Percentiles rank a stretch among this genome's conserved stretches.
Evolutionary conservation across 2,888 invertebrate species (phyloP).

Genomic region (Pardosa pseudoannulata): DNA sequence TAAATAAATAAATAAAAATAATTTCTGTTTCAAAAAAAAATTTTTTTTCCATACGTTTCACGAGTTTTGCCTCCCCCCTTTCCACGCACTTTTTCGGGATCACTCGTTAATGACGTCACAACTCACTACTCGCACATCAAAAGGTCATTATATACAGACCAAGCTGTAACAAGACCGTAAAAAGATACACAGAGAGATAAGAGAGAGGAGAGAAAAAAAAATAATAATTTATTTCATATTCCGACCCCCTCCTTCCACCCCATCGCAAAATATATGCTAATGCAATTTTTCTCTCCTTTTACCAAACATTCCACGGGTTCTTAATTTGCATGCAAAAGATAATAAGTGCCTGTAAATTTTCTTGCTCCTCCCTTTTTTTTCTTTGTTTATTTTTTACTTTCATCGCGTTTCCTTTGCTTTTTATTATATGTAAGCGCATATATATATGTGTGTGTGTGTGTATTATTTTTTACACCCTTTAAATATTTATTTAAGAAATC

Average conservation of each 20-base stretch:
- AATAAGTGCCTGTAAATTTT: conserved; percentile 58
- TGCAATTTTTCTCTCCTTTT: conserved; percentile 58
- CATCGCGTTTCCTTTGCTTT: background rate
- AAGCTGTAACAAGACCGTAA: conserved; percentile 10
- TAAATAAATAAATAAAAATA: conserved; percentile 2
- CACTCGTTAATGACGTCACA: conserved; percentile 50
- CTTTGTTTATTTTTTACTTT: too few species aligned
- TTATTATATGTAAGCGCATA: too few species aligned
- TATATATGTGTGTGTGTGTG: too few species aligned
- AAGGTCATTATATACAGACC: conserved; percentile 46
- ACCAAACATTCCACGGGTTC: conserved; percentile 17
- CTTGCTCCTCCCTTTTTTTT: conserved; percentile 16
- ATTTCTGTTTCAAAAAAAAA: conserved; percentile 18
- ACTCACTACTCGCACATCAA: conserved; percentile 45
- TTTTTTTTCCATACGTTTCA: conserved; percentile 44
- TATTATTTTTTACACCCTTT: conserved; percentile 13
- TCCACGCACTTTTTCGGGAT: too few species aligned
- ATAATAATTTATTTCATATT: conserved; percentile 55
- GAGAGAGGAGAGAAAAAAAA: too few species aligned
- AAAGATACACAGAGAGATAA: too few species aligned
- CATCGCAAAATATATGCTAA: conserved; percentile 69
- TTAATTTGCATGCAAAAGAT: conserved; percentile 66
- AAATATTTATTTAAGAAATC: conserved; percentile 23
- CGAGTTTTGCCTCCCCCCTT: conserved; percentile 10
- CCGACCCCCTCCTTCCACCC: too few species aligned